Conservation (phyloP, 2,888 invertebrate species). For the Bugula neritina region DNA sequence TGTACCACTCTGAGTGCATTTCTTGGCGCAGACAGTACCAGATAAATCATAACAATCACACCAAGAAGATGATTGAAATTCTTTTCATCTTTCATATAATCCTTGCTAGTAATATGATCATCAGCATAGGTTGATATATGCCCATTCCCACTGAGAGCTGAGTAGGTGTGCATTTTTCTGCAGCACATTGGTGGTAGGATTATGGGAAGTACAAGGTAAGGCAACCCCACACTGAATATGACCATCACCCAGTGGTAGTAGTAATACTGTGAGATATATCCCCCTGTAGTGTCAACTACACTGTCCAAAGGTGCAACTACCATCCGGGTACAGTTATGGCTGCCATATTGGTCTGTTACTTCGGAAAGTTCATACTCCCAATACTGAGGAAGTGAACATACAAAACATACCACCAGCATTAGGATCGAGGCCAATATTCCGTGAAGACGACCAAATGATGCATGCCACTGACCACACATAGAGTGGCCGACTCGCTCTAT, state of each 20-base stretch:
- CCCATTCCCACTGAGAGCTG: background rate
- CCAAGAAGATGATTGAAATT: slow-evolving; percentile 41
- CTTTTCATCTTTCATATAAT: slow-evolving; percentile 42
- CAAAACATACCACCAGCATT: slow-evolving; percentile 36
- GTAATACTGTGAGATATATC: background rate
- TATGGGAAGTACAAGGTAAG: slow-evolving; percentile 24
- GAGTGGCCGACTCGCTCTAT: slow-evolving; percentile 36
- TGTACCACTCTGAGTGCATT: slow-evolving; percentile 34
- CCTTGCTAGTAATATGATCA: slow-evolving; percentile 30
- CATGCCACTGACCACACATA: slow-evolving; percentile 25
- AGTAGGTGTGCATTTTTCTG: slow-evolving; percentile 15
- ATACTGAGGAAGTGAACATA: slow-evolving; percentile 46
- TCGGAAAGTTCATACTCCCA: slow-evolving; percentile 43
- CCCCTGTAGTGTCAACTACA: background rate
- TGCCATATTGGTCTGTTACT: slow-evolving; percentile 29
- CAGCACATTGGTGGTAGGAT: slow-evolving; percentile 24
- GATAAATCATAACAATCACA: slow-evolving; percentile 40
- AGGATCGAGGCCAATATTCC: slow-evolving; percentile 18
- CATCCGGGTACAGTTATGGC: slow-evolving; percentile 16
- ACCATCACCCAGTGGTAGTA: slow-evolving; percentile 26
- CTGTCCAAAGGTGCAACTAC: background rate
- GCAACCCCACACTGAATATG: slow-evolving; percentile 8
- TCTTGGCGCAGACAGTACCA: slow-evolving; percentile 43
- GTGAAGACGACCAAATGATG: slow-evolving; percentile 4
- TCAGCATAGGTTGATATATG: slow-evolving; percentile 22